Base-by-base conservation (phyloP, 2,888 invertebrate genomes). In the Glyphotaelius pellucidus region DNA sequence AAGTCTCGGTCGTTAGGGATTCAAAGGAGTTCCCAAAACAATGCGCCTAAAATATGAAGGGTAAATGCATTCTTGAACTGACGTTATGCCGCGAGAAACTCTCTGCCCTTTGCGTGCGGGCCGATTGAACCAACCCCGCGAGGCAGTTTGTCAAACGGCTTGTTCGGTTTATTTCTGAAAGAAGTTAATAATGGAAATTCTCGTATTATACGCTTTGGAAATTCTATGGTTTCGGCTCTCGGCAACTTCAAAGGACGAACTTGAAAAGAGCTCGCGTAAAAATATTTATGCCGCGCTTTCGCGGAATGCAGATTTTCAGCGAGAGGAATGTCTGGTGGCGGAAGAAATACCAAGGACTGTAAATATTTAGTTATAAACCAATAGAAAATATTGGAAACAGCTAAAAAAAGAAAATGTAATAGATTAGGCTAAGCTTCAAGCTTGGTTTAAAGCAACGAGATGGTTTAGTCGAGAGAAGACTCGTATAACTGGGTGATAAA, bases 11-110 rank as follows among this genome's bases (percentile, higher is more conserved):
- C 32, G 32, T 32, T 38, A 38, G 83, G 4, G 35, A 7, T 32
- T 2, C 25, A 25, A 35, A 38, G 25, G 83, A 32, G 12, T 38
- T 83, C 25, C 83, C 12, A 35, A 38, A 32, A 83, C 83, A 83
- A 83, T 32, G 83, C 32, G 83, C 15, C 83, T 25, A 38, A 83
- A 83, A 31, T 25, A 83, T 38, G 35, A 38, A 83, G 83, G 83
- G 83, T 32, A 83, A 38, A 83, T 38, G 83, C 83, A 83, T 83
- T 83, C 35, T 38, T 83, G 83, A 83, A 83, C 31, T 83, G 81
- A 35, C 81, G 47, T 31, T 83, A 83, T 83, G 81, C 14, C 5
- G 81, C 35, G 25, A 35, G 83, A 38, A 25, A 11, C 35, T 38
- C 83, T 32, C 12, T 32, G 25, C 83, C 83, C 25, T 83, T 83